These are phyloP conservation scores for Cacoxenus indagator DNA, from an alignment of 2,888 invertebrate genomes.

Conservation along the genomic window DNA sequence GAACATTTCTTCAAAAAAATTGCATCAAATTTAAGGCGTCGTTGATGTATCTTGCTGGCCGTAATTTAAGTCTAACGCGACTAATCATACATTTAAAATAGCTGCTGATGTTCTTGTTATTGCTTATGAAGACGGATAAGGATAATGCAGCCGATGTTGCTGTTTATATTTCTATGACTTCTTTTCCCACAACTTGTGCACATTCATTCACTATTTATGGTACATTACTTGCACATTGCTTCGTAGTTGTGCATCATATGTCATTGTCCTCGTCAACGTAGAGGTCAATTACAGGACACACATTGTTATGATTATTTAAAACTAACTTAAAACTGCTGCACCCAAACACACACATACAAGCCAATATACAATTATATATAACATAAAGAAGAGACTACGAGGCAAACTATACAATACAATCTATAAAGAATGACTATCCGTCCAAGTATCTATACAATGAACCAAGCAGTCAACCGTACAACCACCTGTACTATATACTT, in stretches of 20 bases:
- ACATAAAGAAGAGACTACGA: slow-evolving; percentile 14
- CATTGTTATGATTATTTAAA: slow-evolving; percentile 43
- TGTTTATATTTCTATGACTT: neutral
- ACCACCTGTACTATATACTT: slow-evolving; percentile 24
- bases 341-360: slow-evolving; percentile 3
- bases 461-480: slow-evolving; percentile 29
- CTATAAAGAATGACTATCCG: no score
- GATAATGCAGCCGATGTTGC: neutral
- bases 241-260: no score
- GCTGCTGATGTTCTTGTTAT: neutral
- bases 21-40: no score
- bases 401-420: neutral
- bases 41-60: no score
- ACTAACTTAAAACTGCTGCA: slow-evolving; percentile 43
- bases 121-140: neutral
- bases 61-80: no score
- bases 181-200: no score
- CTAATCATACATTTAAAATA: neutral
- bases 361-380: slow-evolving; percentile 33
- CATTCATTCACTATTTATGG: no score
- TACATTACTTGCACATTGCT: no score
- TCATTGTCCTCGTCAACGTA: neutral
- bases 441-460: no score
- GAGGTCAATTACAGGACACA: slow-evolving; percentile 18
- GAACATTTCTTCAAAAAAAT: no score